These are phyloP conservation scores for Trachelus iudaicus DNA, from an alignment of 2,888 invertebrate genomes.

Conservation along the genomic window DNA sequence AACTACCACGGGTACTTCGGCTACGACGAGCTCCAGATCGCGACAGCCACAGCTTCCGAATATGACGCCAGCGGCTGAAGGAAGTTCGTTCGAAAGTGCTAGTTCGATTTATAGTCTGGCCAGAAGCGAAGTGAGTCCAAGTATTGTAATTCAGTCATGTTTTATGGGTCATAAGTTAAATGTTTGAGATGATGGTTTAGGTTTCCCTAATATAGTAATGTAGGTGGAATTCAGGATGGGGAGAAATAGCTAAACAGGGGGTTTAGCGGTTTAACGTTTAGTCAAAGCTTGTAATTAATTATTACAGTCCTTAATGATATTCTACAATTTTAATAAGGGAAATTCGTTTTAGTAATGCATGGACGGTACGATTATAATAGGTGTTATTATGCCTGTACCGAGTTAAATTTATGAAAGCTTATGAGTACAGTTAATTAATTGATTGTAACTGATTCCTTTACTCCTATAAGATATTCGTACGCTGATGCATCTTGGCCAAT, in stretches of 20 bases:
- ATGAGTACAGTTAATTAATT: too few species aligned
- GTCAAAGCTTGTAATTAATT: too few species aligned
- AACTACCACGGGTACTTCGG: slow-evolving; percentile 63
- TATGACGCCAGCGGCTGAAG: slow-evolving; percentile 68
- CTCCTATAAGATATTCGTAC: too few species aligned
- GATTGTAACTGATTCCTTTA: too few species aligned
- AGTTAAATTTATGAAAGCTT: too few species aligned
- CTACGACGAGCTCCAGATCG: slow-evolving; percentile 67
- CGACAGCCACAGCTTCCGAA: slow-evolving; percentile 64
- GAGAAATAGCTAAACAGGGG: too few species aligned
- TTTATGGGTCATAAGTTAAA: neutral
- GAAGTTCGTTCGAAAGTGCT: slow-evolving; percentile 89
- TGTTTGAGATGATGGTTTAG: neutral
- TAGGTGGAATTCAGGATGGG: neutral
- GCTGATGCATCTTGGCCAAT: neutral
- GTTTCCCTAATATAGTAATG: neutral
- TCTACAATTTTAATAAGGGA: too few species aligned
- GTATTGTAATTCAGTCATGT: neutral
- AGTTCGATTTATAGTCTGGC: slow-evolving; percentile 84
- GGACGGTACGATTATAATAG: too few species aligned
- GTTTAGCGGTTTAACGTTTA: too few species aligned
- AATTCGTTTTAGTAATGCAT: too few species aligned
- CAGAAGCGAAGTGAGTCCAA: slow-evolving; percentile 71
- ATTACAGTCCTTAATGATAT: too few species aligned
- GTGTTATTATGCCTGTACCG: too few species aligned